These are phyloP conservation scores for Rhagoletis zephyria DNA, from an alignment of 1,140 invertebrate genomes.

Conservation along the genomic window DNA sequence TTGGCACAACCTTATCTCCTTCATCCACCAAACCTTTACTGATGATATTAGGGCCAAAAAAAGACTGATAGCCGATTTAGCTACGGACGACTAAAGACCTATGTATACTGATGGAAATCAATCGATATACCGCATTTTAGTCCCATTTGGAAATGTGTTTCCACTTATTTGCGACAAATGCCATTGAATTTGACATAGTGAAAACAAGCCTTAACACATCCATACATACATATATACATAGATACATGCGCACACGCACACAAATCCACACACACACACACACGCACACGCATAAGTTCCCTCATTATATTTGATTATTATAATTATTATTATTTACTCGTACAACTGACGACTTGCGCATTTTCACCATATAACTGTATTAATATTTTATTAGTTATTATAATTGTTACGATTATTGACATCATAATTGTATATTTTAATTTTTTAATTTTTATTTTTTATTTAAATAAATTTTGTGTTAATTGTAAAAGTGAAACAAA, in stretches of 20 bases:
- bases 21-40: no score
- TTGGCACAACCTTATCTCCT: no score
- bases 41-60: no score
- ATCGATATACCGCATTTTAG: no score
- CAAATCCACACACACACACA: neutral
- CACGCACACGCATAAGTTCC: neutral
- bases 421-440: constrained; percentile 35
- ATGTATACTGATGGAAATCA: no score
- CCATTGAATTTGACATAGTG: no score
- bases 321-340: neutral
- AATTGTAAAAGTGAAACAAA: constrained; percentile 26
- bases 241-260: neutral
- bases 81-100: no score
- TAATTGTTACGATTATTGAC: constrained; percentile 42
- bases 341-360: constrained; percentile 25
- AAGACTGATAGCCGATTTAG: no score
- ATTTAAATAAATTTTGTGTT: constrained; percentile 8
- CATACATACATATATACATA: neutral
- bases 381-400: constrained; percentile 49
- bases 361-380: constrained; percentile 49
- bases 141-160: no score
- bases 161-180: no score
- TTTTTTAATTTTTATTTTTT: neutral
- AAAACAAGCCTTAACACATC: no score
- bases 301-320: neutral